These are phyloP conservation scores for Oikopleura dioica DNA, from an alignment of 23 tunicate species.

Conservation along the genomic window DNA sequence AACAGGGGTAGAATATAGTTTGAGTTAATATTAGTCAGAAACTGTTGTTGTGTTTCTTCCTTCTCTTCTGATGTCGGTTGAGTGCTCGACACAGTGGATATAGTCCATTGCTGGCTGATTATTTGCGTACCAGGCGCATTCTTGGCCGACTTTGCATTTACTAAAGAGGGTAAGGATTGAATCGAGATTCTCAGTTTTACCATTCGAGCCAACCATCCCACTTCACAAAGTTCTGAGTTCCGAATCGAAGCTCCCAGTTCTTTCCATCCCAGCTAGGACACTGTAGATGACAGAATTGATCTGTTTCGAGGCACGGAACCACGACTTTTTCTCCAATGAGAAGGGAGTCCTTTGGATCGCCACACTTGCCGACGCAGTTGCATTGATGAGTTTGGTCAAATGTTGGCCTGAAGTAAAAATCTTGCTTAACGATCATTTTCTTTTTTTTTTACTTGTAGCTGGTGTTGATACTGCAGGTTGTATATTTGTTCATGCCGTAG, in stretches of 20 bases:
- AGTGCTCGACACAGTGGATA: not conserved
- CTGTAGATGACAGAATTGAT: not conserved
- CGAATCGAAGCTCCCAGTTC: not conserved
- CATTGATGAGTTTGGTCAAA: not conserved
- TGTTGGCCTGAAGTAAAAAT: not conserved
- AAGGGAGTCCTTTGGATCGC: not conserved
- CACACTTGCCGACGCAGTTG: not conserved
- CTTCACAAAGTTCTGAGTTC: not conserved
- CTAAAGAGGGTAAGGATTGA: not conserved
- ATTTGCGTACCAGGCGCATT: not conserved
- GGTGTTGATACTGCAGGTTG: not conserved
- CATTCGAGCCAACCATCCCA: constrained; percentile 12
- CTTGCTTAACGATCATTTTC: no score
- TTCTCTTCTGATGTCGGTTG: not conserved
- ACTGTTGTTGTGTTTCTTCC: no score
- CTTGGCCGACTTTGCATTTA: not conserved
- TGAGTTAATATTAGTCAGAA: no score
- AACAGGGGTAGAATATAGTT: no score
- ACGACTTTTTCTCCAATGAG: not conserved
- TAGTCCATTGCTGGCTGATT: not conserved
- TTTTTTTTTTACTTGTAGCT: no score
- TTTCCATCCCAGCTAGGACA: constrained; percentile 1
- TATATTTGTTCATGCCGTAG: not conserved
- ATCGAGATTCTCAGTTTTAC: no score
- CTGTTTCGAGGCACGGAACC: not conserved